These are phyloP conservation scores for Muscicapa comitata DNA, from an alignment of 2,797 vertebrate species.

Conservation along the genomic window DNA sequence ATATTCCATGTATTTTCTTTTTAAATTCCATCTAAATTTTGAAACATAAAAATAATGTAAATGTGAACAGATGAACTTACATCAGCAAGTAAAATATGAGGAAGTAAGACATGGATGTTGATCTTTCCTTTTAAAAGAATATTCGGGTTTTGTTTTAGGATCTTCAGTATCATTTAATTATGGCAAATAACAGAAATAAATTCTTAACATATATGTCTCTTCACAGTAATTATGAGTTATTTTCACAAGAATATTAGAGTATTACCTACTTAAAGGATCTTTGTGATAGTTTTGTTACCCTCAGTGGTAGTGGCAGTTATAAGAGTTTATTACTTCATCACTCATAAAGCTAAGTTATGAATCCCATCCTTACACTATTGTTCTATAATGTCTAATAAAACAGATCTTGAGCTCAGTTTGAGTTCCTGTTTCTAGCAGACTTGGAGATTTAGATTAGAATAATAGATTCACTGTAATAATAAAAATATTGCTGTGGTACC, in stretches of 20 bases:
- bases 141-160: fast-evolving
- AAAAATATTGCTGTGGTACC: not conserved
- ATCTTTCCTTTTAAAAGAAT: not conserved
- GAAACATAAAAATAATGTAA: not conserved
- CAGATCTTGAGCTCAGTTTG: not conserved
- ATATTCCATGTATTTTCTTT: not conserved
- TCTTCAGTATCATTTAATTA: not conserved
- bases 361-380: not conserved
- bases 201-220: not conserved
- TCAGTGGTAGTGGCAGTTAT: not conserved
- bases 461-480: not conserved
- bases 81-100: not conserved
- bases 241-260: not conserved
- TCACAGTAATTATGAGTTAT: not conserved
- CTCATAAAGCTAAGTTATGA: not conserved
- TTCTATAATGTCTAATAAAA: not conserved
- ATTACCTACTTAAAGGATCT: not conserved
- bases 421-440: not conserved
- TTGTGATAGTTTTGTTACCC: not conserved
- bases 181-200: not conserved
- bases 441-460: not conserved
- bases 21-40: not conserved
- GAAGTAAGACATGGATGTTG: not conserved
- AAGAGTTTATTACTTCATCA: not conserved
- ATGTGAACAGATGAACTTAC: not conserved